Evolutionary conservation across 2,888 invertebrate genomes (phyloP), one percentile per base, ranked within the genome.

Genomic region (Pyrgus malvae): DNA sequence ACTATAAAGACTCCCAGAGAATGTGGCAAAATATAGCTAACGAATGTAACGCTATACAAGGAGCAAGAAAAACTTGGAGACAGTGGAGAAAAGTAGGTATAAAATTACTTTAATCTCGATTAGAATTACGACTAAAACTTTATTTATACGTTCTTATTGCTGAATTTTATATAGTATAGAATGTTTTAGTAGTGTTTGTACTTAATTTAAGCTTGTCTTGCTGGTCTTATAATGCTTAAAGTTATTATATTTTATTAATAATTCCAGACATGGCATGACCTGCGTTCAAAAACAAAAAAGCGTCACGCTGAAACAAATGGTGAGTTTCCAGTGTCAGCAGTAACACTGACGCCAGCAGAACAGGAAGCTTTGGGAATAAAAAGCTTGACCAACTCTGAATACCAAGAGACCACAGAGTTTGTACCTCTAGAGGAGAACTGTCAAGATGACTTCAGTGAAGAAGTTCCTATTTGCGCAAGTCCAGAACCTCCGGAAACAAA

Each of bases 231-330:
- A n/a, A n/a, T n/a, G n/a, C n/a, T n/a, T n/a, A n/a, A n/a, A n/a
- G n/a, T n/a, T n/a, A n/a, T n/a, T n/a, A n/a, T n/a, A n/a, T n/a
- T n/a, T n/a, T 31, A 33, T 11, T 11, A 37, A 4, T 9, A 45
- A 11, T 51, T 78, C 80, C 76, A 89, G 89, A 85, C 87, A 45
- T 89, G 88, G 87, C 88, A 88, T 67, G 89, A 89, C 64, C 68
- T 88, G 23, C 74, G 76, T 27, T 79, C 78, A 1, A 84, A 87
- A 62, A 72, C 75, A 1, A 88, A 84, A 49, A 83, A 79, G 57
- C 69, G 70, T 1, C 74, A 78, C 53, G 68, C 67, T 11, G 69
- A 72, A 56, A 67, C 66, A 11, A 46, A 40, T 48, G 78, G 76
- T 27, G 75, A 76, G 17, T 46, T 78, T 2, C 76, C 76, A 9